phyloP scores from a whole-genome alignment of 2,888 invertebrate species.

The Tachina fera region DNA sequence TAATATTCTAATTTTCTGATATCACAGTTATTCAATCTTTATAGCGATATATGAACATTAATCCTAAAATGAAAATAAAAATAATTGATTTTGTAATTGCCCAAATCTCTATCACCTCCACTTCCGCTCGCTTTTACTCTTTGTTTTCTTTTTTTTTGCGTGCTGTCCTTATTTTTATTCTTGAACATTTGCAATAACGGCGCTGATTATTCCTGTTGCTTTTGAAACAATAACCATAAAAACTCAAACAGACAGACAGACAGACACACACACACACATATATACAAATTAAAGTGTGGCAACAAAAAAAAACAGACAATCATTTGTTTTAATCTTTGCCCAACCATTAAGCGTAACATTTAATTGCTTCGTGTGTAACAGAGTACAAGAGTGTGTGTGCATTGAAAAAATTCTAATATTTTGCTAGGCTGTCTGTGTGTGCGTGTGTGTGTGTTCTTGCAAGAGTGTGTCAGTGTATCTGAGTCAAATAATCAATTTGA shows the following conservation, averaged over 20 bases:
- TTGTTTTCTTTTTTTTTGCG: background rate
- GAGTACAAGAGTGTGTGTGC: background rate
- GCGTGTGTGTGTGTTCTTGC: background rate
- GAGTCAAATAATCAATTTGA: constrained; percentile 70
- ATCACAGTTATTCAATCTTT: constrained; percentile 48
- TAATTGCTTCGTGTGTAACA: constrained; percentile 59
- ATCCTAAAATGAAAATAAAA: constrained; percentile 17
- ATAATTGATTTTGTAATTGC: constrained; percentile 60
- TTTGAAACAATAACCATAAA: constrained; percentile 27
- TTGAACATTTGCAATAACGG: constrained; percentile 51
- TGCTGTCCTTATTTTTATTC: background rate
- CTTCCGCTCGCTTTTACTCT: constrained; percentile 3
- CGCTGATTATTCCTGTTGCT: constrained; percentile 13
- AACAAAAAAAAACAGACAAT: constrained; percentile 47
- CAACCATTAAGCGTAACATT: constrained; percentile 67
- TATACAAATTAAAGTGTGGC: background rate
- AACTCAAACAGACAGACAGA: too few species aligned
- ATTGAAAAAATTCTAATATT: constrained; percentile 25
- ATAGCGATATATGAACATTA: background rate
- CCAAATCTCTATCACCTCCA: constrained; percentile 26
- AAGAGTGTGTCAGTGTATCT: background rate
- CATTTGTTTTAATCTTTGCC: constrained; percentile 54
- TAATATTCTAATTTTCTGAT: constrained; percentile 35
- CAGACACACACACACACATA: background rate
- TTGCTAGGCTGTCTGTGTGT: constrained; percentile 7